Base-by-base conservation (phyloP, 2,797 vertebrate species). In the Ataeniobius toweri region DNA sequence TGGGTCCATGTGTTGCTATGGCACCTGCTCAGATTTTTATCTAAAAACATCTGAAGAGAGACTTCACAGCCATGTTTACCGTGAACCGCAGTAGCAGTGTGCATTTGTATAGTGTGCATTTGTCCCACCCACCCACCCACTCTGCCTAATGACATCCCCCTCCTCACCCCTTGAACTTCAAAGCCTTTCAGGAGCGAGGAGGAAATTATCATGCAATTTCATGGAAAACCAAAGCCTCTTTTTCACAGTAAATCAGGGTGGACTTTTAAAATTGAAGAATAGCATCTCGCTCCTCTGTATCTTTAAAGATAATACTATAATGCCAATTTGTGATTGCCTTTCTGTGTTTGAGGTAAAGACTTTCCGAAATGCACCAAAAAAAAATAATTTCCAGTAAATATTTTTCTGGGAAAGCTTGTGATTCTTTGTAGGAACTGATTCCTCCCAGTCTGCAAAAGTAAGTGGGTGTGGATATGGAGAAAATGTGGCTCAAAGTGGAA, bases 131-230 rank as follows among this genome's bases (percentile, higher is more conserved):
- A 63, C 82, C 84, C 79, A 71, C 80, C 76, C 48, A 58, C n/a
- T 13, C 56, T 61, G 77, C 73, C 83, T 89, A 88, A 85, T 90
- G 80, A 89, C 84, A 84, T 77, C 71, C 71, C 51, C 31, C 85
- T 89, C 91, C 86, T 91, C 84, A 88, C 73, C 81, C 81, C 86
- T 90, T 92, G 86, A 94, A 93, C 91, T 90, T 93, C 92, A 94
- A 93, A 95, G 93, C 80, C 73, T 75, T 77, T 78, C 61, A 59
- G 72, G 69, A 85, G 75, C 8, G 12, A 82, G 71, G 71, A 72
- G 51, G 48, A 87, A 88, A 93, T 89, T 70, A 87, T 89, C 81
- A 72, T 69, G 79, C 83, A 90, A 90, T 94, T 95, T 94, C 89
- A 92, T 83, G 85, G 85, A 84, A 85, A 90, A 88, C 79, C 48